phyloP scores from a whole-genome alignment of 1,140 invertebrate species.

The Centruroides vittatus region DNA sequence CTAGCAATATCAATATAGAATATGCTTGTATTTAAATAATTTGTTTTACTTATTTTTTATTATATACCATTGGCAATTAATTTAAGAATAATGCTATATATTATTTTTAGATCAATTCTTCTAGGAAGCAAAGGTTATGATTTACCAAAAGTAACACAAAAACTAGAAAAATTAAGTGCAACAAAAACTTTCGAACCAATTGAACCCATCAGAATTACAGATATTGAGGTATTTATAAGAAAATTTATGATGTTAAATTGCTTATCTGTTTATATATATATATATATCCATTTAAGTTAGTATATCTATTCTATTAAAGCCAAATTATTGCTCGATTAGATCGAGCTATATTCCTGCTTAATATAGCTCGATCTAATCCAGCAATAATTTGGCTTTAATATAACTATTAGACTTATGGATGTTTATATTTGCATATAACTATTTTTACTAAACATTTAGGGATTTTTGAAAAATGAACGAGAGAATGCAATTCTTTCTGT shows the following conservation, averaged over 20 bases:
- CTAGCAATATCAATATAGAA: too few relatives aligned
- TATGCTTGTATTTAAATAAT: too few relatives aligned
- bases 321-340: background rate
- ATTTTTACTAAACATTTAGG: conserved; percentile 37
- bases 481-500: conserved; percentile 83
- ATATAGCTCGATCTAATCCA: too few relatives aligned
- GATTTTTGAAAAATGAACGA: conserved; percentile 79
- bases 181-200: conserved; percentile 65
- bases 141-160: conserved; percentile 77
- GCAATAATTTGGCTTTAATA: background rate
- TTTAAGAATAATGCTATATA: background rate
- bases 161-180: conserved; percentile 71
- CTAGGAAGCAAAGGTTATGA: conserved; percentile 84
- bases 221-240: conserved; percentile 37
- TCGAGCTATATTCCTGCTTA: background rate
- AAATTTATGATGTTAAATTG: background rate
- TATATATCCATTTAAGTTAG: background rate
- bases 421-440: background rate
- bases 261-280: background rate
- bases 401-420: too few relatives aligned
- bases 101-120: conserved; percentile 47
- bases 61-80: too few relatives aligned
- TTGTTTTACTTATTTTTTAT: too few relatives aligned
- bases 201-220: conserved; percentile 74
- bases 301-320: background rate